Conservation (phyloP, 2,113 vertebrate genomes). For the Centropus bengalensis region DNA sequence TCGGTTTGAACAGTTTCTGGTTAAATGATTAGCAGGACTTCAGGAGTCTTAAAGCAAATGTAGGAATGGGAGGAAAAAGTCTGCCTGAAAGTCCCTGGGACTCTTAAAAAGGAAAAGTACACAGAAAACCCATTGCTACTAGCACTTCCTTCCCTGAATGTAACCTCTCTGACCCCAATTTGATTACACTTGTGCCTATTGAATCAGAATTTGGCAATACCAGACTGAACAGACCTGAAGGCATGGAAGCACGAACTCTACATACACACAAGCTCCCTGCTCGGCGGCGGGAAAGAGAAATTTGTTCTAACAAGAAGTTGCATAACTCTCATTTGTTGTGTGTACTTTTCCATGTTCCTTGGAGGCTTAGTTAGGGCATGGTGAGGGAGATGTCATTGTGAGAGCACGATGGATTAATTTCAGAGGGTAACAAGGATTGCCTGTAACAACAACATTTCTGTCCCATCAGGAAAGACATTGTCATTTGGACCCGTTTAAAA, state of each 20-base stretch:
- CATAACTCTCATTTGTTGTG: background rate
- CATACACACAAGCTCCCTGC: accelerated
- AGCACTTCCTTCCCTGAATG: background rate
- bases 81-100: background rate
- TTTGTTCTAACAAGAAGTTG: background rate
- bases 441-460: background rate
- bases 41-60: background rate
- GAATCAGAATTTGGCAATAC: background rate
- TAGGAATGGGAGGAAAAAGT: background rate
- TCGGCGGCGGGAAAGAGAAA: background rate
- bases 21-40: background rate
- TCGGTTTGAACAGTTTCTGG: background rate
- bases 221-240: background rate
- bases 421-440: background rate
- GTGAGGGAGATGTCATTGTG: background rate
- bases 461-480: background rate
- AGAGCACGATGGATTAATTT: background rate
- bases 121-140: background rate
- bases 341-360: background rate
- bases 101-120: background rate
- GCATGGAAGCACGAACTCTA: accelerated
- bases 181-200: background rate
- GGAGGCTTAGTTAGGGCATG: background rate
- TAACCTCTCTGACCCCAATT: background rate
- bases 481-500: background rate